Evolutionary conservation across 2,888 invertebrate genomes (phyloP).

Genomic region (Mayetiola destructor): DNA sequence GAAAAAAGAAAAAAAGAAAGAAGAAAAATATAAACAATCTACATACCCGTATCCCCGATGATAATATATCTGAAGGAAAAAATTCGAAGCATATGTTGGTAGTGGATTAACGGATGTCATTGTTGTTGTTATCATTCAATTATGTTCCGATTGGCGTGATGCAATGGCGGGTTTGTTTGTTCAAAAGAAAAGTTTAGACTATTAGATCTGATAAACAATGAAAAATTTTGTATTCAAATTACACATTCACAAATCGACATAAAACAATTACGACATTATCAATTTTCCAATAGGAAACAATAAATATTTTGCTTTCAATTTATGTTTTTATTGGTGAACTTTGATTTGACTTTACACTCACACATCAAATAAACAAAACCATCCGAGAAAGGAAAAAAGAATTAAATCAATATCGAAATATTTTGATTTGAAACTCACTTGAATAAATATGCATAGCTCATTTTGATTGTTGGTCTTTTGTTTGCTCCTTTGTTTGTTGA

Average conservation of each 20-base stretch:
- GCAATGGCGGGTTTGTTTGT: background rate
- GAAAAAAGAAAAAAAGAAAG: background rate
- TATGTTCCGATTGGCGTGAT: background rate
- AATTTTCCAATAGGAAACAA: background rate
- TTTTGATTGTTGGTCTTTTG: background rate
- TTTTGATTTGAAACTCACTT: background rate
- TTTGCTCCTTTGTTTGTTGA: background rate
- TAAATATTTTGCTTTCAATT: background rate
- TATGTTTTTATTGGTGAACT: background rate
- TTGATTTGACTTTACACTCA: background rate
- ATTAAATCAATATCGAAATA: constrained; percentile 5
- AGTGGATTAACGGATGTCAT: no score
- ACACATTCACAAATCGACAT: background rate
- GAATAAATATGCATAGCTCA: constrained; percentile 9
- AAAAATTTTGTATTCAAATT: background rate
- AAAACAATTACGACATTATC: background rate
- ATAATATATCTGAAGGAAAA: constrained; percentile 4
- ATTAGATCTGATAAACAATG: no score
- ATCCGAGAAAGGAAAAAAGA: background rate
- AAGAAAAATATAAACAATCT: background rate
- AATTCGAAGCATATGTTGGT: constrained; percentile 5
- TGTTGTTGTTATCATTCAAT: no score
- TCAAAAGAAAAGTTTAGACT: background rate
- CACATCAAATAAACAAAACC: background rate
- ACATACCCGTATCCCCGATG: constrained; percentile 9